Percentiles rank a stretch among this genome's conserved stretches.
phyloP scores from a whole-genome alignment of 2,888 invertebrate genomes.

The Sepioteuthis lessoniana region DNA sequence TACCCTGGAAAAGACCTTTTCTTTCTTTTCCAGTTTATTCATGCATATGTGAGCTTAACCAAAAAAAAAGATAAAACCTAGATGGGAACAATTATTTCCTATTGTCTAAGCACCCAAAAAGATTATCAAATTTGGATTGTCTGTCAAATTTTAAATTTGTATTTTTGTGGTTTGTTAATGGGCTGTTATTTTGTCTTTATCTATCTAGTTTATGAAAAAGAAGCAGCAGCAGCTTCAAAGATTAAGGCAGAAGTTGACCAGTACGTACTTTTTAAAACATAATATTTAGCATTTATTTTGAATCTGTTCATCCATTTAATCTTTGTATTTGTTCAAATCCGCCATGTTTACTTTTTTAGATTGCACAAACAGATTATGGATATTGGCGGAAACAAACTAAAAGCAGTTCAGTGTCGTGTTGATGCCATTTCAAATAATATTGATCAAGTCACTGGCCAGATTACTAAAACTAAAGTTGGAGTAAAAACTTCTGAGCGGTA shows the following conservation, averaged over 20 bases:
- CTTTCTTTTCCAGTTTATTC: too few relatives aligned
- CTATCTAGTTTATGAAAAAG: slow-evolving; percentile 72
- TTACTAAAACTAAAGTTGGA: slow-evolving; percentile 77
- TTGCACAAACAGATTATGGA: slow-evolving; percentile 75
- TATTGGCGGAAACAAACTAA: slow-evolving; percentile 73
- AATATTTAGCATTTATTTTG: not conserved
- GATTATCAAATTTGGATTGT: too few relatives aligned
- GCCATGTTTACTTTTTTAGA: slow-evolving; percentile 52
- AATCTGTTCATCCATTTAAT: not conserved
- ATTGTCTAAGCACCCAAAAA: too few relatives aligned
- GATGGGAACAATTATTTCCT: too few relatives aligned
- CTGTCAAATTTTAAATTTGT: not conserved
- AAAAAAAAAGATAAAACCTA: too few relatives aligned
- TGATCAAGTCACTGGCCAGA: slow-evolving; percentile 80
- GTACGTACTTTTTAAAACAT: not conserved
- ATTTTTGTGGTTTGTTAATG: not conserved
- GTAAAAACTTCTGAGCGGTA: slow-evolving; percentile 78
- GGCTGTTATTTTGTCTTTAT: not conserved
- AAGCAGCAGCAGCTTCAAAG: slow-evolving; percentile 66
- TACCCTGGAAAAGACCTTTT: too few relatives aligned
- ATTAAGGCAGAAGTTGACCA: slow-evolving; percentile 72
- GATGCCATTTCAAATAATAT: slow-evolving; percentile 82
- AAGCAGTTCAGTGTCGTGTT: slow-evolving; percentile 78
- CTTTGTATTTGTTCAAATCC: not conserved
- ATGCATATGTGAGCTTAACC: too few relatives aligned